Conservation (phyloP, 2,113 vertebrate genomes). For the Brienomyrus longianalis region DNA sequence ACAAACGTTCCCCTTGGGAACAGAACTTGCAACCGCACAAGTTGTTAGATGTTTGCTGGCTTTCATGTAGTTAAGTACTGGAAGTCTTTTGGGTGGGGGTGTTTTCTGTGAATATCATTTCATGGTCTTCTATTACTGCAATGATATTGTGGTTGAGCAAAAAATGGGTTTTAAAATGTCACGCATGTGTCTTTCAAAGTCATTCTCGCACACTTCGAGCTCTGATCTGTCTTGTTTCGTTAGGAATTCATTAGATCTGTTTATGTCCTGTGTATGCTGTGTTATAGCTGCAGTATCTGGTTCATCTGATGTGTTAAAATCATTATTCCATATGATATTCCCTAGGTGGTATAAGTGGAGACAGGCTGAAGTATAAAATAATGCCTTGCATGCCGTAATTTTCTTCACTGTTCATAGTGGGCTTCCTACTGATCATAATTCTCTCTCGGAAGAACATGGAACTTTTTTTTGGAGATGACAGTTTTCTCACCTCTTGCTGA, state of each 20-base stretch:
- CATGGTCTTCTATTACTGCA: background rate
- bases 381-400: conserved; percentile 31
- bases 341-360: conserved; percentile 21
- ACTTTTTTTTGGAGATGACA: conserved; percentile 24
- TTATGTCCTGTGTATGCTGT: background rate
- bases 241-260: background rate
- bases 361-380: conserved; percentile 29
- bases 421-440: conserved; percentile 15
- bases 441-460: conserved; percentile 11
- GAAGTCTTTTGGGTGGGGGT: background rate
- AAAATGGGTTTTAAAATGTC: background rate
- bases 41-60: background rate
- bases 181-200: background rate
- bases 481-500: conserved; percentile 42
- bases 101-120: background rate
- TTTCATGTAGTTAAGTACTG: background rate
- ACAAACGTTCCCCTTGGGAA: conserved; percentile 29
- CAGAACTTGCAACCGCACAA: background rate
- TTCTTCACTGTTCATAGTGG: conserved; percentile 25
- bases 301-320: conserved; percentile 24
- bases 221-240: background rate
- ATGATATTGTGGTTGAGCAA: background rate
- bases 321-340: conserved; percentile 16
- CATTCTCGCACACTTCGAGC: background rate
- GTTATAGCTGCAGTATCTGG: background rate